Base-by-base conservation (phyloP, 2,888 invertebrate species). In the Cordilura impudica region DNA sequence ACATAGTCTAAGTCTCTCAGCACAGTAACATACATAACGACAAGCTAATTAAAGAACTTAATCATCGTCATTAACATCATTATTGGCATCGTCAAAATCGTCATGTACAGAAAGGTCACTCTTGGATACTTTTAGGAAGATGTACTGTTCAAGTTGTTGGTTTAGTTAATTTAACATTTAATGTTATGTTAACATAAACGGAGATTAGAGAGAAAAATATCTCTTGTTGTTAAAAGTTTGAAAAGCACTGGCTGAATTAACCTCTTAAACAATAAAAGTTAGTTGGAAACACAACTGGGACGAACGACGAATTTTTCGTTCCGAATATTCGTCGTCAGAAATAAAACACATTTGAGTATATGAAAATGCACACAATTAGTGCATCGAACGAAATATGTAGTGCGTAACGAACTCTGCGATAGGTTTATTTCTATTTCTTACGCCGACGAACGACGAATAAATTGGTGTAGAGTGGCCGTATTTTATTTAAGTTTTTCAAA, bases 101-200 rank as follows among this genome's bases (percentile, higher is more conserved):
- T 2, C 69, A 47, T 43, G 39, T 1, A 35, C 53, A 53, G 63
- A 63, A 54, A 75, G 75, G 67, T 75, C 75, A 75, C 61, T 65
- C 16, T n/a, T 16, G n/a, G 35, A 39, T 39, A 53, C 26, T 14
- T 71, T 61, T 71, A 51, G 47, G 60, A 0, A n/a, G 35, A 35
- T 35, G 5, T 10, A 31, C n/a, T 39, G n/a, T n/a, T 39, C 12
- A n/a, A 39, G 4, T n/a, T 39, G 1, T 4, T 39, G 1, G 1
- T 39, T 39, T 39, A 39, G n/a, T 35, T 21, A 26, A 12, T 0
- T 31, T 67, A 53, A 53, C 45, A 66, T 31, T 47, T 26, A 10
- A 39, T 31, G 16, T 65, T 21, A 51, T 3, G 12, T 23, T 51
- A 45, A 60, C 58, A 60, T 39, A 7, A 8, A 4, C 10, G 18